Base-by-base conservation (phyloP, 2,797 vertebrate genomes). In the Darevskia mixta region DNA sequence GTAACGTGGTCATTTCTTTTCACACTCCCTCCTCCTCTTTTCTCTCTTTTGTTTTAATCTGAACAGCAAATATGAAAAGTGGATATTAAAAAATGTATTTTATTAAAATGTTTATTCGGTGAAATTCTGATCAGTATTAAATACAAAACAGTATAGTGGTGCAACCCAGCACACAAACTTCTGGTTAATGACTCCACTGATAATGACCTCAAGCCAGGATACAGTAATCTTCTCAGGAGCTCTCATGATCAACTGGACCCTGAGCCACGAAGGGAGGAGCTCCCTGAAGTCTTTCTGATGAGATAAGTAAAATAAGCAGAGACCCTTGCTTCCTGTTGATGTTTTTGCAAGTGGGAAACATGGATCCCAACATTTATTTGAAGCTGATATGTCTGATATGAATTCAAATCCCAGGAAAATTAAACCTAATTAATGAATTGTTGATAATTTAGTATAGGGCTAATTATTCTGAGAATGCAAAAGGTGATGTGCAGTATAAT, bases 31-130 rank as follows among this genome's bases (percentile, higher is more conserved):
- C 18, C 79, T 91, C 69, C 41, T n/a, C 55, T 18, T 83, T 77
- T 7, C n/a, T 23, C 17, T 17, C 41, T 92, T 84, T 35, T 32
- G 69, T 77, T 49, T 83, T 89, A 92, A 89, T 92, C 32, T 75
- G 64, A 69, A 72, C 75, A 95, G 88, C 94, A 93, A 95, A 96
- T 85, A 81, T 92, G 90, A 90, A 94, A 89, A 86, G 94, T 95
- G 92, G 82, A 85, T 93, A 78, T 95, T 94, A 96, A 87, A 77
- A 83, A 96, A 97, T 95, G 91, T 93, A 90, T 96, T 95, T 90
- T 93, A 96, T 96, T 92, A 93, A 94, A 93, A 94, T 90, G 86
- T 92, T 94, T 95, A 95, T 94, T 95, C 95, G 91, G 87, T 91
- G 85, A 91, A 90, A 85, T 87, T 78, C 86, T 86, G 85, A 88